Evolutionary conservation across 1,140 invertebrate species (phyloP), one percentile per base, ranked within the genome.

Genomic region (Ceratoteleas bidentatus): DNA sequence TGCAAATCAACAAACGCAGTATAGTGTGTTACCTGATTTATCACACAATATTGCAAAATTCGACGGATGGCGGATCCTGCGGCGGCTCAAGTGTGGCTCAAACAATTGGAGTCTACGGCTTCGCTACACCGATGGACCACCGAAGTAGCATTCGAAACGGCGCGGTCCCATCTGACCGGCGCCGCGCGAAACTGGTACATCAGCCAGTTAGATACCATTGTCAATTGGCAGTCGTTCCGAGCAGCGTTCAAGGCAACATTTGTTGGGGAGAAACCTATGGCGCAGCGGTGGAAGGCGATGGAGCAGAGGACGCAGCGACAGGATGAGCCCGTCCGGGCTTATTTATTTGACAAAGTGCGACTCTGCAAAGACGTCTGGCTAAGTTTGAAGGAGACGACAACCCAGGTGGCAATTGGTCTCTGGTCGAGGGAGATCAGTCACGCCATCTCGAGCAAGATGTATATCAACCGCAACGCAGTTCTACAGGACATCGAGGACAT

Each of bases 121-220:
- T 43, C 11, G 2, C 52, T 79, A 14, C 76, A 72, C 57, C 15
- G 40, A 6, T 73, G 68, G 61, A 73, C 61, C 0, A 11, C 0
- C 0, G 53, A 57, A 33, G 50, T 68, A 33, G 76, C 66, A 5
- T 72, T 79, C 24, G 61, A 73, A 33, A 68, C 68, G 3, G 76
- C 68, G 10, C 43, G 45, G 7, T 38, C 61, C n/a, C 68, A 73
- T 50, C 38, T 79, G 4, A 13, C 14, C 9, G 54, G 34, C n/a
- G 76, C 61, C 0, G 66, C 76, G 10, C 60, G 56, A 8, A 72
- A 79, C 49, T 81, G 77, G 70, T 81, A 74, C 15, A 16, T 74
- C 3, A 53, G 56, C n/a, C 34, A 62, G 3, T 13, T 69, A 13
- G 58, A 62, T 14, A 36, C 33, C 10, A 81, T 81, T 40, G 14